Evolutionary conservation across 2,113 vertebrate species (phyloP).

Genomic region (Ariopsis seemanni): DNA sequence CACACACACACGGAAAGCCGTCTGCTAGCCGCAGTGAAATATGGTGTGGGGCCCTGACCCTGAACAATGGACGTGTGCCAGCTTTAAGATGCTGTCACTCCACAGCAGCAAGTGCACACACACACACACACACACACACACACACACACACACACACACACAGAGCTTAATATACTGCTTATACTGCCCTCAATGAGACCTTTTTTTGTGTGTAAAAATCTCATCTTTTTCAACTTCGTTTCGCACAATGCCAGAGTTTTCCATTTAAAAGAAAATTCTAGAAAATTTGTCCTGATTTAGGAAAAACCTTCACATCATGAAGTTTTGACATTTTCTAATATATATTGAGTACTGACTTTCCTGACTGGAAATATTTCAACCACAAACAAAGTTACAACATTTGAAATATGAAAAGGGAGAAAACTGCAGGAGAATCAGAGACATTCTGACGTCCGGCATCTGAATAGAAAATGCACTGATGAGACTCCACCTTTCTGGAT

Average conservation of each 20-base stretch:
- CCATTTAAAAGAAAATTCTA: background rate
- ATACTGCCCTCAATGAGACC: background rate
- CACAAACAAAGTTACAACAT: background rate
- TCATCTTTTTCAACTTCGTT: background rate
- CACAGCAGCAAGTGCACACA: slow-evolving; percentile 41
- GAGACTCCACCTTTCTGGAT: too few species aligned
- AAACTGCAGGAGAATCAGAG: background rate
- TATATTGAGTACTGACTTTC: too few species aligned
- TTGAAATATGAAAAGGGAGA: background rate
- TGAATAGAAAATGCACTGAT: too few species aligned
- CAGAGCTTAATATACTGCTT: background rate
- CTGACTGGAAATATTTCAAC: too few species aligned
- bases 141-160: slow-evolving; percentile 24
- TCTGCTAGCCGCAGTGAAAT: slow-evolving; percentile 53
- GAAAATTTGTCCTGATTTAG: too few species aligned
- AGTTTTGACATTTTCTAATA: too few species aligned
- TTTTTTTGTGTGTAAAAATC: background rate
- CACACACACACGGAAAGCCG: slow-evolving; percentile 53
- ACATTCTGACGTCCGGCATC: background rate
- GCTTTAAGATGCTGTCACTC: slow-evolving; percentile 50
- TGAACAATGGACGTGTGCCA: slow-evolving; percentile 57
- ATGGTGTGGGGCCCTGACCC: slow-evolving; percentile 46
- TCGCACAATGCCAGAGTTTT: background rate
- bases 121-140: slow-evolving; percentile 38
- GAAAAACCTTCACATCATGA: too few species aligned